Evolutionary conservation across 2,888 invertebrate species (phyloP), one percentile per base, ranked within the genome.

Genomic region (Leptinotarsa haldemani): DNA sequence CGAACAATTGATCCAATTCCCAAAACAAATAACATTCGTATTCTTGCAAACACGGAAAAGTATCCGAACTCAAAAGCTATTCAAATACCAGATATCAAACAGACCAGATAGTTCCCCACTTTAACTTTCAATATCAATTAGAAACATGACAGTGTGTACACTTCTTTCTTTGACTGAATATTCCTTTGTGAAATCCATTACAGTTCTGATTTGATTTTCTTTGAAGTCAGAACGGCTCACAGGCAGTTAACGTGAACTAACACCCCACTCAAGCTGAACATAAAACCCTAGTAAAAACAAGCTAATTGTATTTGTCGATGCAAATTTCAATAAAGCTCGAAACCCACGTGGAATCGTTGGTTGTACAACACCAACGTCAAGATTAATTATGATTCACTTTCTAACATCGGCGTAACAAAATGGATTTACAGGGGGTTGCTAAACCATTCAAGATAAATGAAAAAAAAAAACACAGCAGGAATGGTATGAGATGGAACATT

Each of bases 261-360:
- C 78, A 78, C 78, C 75, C 71, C 58, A 58, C 58, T 58, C 58
- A 58, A 72, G 74, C 65, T 65, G 69, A 69, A 75, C 74, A 74
- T 78, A 75, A 77, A 79, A 71, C 74, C 74, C 74, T 73, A 73
- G 74, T 74, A 76, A 79, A 80, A 80, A 79, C 77, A 75, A 73
- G 74, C 77, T 80, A 80, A 80, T 80, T 79, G 77, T 77, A 77
- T 78, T 77, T 78, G 78, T 76, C 77, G 75, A 80, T 79, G 78
- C 78, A 78, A 79, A 78, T 79, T 79, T 76, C 75, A 80, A 80
- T 80, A 76, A 78, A 76, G 71, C 76, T 52, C 22, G 63, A 67
- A 69, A 58, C 71, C 64, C 66, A 50, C 40, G 58, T 20, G n/a
- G 56, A 77, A 70, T 72, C 73, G 70, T 71, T 67, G 46, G 70